phyloP scores from a whole-genome alignment of 2,888 invertebrate species.

The Trypoxylon attenuatum region DNA sequence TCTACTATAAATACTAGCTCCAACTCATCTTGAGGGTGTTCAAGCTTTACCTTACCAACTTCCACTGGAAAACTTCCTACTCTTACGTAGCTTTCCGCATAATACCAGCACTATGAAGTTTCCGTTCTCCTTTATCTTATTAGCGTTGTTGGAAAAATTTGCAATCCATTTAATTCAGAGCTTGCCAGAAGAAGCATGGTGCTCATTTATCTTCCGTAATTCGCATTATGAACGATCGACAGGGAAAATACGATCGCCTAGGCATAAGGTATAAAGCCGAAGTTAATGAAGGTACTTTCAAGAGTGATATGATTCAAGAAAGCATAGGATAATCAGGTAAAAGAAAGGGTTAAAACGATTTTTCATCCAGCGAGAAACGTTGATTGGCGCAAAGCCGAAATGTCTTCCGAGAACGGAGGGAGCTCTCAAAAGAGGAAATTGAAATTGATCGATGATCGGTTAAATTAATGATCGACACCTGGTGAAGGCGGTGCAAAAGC shows the following conservation, averaged over 20 bases:
- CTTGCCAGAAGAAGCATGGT: too few species aligned
- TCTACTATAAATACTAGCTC: too few species aligned
- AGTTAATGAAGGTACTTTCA: too few species aligned
- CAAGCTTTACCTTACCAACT: constrained; percentile 3
- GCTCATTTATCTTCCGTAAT: neutral
- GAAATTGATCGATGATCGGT: constrained; percentile 21
- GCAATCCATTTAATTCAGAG: neutral
- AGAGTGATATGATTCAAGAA: neutral
- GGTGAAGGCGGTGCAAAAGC: neutral
- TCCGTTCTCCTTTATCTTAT: neutral
- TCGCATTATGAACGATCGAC: neutral
- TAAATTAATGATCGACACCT: constrained; percentile 16
- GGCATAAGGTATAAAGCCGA: too few species aligned
- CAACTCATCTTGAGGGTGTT: neutral
- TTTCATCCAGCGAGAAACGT: neutral
- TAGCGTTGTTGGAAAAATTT: neutral
- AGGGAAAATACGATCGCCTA: too few species aligned
- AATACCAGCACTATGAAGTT: constrained; percentile 13
- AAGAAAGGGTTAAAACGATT: neutral
- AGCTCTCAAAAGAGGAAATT: constrained; percentile 1
- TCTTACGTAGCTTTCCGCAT: neutral
- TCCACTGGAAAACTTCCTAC: constrained; percentile 8
- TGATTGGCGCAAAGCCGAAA: neutral
- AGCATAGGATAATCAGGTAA: neutral
- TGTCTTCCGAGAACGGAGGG: neutral